Evolutionary conservation across 2,113 vertebrate species (phyloP).

Genomic region (Sinocyclocheilus anophthalmus): DNA sequence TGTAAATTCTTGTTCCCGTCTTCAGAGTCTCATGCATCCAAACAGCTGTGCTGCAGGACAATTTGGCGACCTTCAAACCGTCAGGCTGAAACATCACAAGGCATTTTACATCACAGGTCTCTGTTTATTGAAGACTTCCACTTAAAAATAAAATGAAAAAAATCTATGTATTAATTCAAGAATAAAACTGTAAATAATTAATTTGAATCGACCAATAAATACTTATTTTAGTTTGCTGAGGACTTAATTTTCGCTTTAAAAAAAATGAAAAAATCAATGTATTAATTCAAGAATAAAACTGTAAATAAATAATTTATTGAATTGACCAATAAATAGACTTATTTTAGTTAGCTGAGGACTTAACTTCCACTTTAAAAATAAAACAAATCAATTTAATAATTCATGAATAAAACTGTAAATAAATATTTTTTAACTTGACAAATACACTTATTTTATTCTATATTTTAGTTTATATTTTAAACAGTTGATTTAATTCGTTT

Average conservation of each 20-base stretch:
- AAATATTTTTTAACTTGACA: too few relatives aligned
- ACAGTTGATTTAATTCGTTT: neutral
- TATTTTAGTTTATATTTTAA: neutral
- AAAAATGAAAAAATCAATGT: too few relatives aligned
- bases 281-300: neutral
- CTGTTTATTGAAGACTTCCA: neutral
- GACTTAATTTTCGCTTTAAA: too few relatives aligned
- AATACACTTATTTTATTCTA: too few relatives aligned
- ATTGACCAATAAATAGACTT: too few relatives aligned
- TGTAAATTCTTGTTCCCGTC: neutral
- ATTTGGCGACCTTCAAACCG: conserved; percentile 79
- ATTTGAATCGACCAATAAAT: too few relatives aligned
- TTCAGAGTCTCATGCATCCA: conserved; percentile 89
- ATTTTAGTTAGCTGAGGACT: too few relatives aligned
- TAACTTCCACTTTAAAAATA: too few relatives aligned
- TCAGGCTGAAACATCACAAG: conserved; percentile 84
- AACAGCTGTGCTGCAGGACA: conserved; percentile 90
- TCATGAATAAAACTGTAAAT: too few relatives aligned
- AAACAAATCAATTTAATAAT: too few relatives aligned
- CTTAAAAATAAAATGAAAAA: neutral
- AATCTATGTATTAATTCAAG: neutral
- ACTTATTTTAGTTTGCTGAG: too few relatives aligned
- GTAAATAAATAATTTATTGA: neutral
- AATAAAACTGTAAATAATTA: neutral
- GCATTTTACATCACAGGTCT: conserved; percentile 90